Base-by-base conservation (phyloP, 1,140 invertebrate genomes). In the Sitophilus oryzae region DNA sequence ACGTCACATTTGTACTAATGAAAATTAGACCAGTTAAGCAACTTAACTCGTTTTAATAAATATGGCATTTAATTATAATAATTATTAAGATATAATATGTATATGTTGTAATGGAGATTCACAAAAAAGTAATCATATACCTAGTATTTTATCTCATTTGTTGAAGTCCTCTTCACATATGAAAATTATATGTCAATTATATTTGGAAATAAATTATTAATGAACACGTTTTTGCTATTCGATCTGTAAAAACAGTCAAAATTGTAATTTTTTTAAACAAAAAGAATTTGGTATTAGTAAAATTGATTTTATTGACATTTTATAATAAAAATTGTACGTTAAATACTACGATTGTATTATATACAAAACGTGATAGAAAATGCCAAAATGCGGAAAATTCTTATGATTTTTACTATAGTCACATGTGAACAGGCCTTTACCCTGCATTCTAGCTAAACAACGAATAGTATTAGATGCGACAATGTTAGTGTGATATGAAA, bases 401-500 rank as follows among this genome's bases (percentile, higher is more conserved):
- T 8, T 41, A 41, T 11, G 16, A 21, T 15, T 22, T 21, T 11
- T 44, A 44, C 20, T 20, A 21, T 20, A 44, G 14, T 34, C 15
- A 23, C 15, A 19, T 19, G 16, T 44, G 20, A 35, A 52, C n/a
- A 54, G 16, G 47, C 18, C 5, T 30, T 47, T 46, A 54, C 44
- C 44, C 52, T 47, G 52, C 43, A n/a, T 21, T 20, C 36, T 34
- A 35, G 34, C 15, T 37, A 41, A 50, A 23, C 23, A 49, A 15
- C 16, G 23, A 8, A 40, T 45, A 23, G 15, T 14, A 52, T 36
- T 54, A 21, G 38, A 46, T 54, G 44, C 8, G 52, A 54, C 52
- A 18, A 54, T 54, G 52, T 54, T 54, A 54, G 52, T 54, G 52
- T 41, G 52, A 54, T 54, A 54, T 54, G 52, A 54, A 54, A 54